phyloP scores from a whole-genome alignment of 2,113 vertebrate genomes.

The Artemisiospiza belli region DNA sequence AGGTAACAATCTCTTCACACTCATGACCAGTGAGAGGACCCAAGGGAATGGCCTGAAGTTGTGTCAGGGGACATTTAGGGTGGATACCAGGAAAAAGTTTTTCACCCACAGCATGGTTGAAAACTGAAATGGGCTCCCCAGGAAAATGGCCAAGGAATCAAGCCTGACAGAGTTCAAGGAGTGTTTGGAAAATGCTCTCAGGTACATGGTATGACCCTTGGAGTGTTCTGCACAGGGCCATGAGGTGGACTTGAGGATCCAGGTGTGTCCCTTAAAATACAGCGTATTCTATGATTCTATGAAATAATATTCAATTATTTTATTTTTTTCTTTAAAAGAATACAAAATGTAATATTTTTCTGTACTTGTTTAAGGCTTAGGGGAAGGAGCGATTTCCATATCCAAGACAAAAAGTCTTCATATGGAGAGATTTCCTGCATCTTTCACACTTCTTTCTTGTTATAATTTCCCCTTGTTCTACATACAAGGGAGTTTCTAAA shows the following conservation, averaged over 20 bases:
- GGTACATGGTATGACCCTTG: neutral
- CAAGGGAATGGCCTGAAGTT: neutral
- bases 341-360: neutral
- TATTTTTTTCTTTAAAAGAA: neutral
- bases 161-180: neutral
- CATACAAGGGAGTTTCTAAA: neutral
- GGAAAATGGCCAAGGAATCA: neutral
- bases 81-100: neutral
- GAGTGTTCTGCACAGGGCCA: neutral
- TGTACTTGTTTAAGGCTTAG: neutral
- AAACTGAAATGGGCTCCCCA: neutral
- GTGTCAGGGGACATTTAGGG: neutral
- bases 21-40: neutral
- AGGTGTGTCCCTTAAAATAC: neutral
- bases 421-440: neutral
- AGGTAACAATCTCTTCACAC: neutral
- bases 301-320: neutral
- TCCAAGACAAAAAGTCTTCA: neutral
- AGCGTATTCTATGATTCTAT: neutral
- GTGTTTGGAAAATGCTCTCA: neutral
- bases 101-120: rapidly evolving
- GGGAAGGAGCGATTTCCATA: neutral
- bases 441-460: neutral
- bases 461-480: neutral
- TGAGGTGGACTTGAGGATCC: rapidly evolving